Conservation (phyloP, 2,888 invertebrate genomes). For the Lycia hirtaria region DNA sequence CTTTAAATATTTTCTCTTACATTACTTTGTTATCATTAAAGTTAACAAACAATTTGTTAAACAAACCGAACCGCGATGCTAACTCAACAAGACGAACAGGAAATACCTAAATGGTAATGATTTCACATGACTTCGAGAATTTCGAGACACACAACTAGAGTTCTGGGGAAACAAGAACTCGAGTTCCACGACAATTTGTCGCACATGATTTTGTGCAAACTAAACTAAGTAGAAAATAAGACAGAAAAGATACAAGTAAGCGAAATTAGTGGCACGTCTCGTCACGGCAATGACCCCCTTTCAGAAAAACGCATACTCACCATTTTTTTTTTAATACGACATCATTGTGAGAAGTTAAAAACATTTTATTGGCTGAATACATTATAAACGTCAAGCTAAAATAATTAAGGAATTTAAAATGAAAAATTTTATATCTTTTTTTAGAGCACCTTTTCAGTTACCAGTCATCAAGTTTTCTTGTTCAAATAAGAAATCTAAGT, state of each 20-base stretch:
- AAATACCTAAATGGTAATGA: slow-evolving; percentile 8
- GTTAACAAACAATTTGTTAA: no score
- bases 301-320: slow-evolving; percentile 6
- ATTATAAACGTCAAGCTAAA: background rate
- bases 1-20: no score
- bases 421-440: no score
- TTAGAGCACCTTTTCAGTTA: no score
- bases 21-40: no score
- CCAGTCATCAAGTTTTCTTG: no score
- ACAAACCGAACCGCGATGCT: no score
- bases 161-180: no score
- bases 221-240: slow-evolving; percentile 1
- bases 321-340: no score
- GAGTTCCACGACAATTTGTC: slow-evolving; percentile 1
- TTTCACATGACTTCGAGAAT: slow-evolving; percentile 7
- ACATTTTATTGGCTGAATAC: background rate
- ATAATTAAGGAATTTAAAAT: background rate
- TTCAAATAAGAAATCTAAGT: no score
- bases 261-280: background rate
- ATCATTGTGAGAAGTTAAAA: no score
- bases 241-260: background rate
- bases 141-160: background rate
- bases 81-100: background rate
- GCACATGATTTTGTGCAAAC: slow-evolving; percentile 10
- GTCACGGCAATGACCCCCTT: slow-evolving; percentile 21